Conservation (phyloP, 2,797 vertebrate species). For the Girardinus metallicus region DNA sequence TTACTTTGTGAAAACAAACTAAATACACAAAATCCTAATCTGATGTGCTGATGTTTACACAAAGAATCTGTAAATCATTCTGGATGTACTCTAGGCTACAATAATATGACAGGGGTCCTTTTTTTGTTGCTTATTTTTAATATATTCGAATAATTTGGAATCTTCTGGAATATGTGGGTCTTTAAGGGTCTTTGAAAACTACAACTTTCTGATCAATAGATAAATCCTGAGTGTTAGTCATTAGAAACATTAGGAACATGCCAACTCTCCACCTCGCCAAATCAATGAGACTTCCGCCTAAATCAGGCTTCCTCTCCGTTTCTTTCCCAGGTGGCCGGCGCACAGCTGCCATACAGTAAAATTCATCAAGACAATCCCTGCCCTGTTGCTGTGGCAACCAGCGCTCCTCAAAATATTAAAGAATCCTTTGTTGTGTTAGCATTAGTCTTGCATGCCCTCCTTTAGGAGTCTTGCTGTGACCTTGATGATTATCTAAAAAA, state of each 20-base stretch:
- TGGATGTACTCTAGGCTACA: too few species aligned
- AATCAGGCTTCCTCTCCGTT: conserved; percentile 12
- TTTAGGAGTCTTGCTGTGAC: neutral
- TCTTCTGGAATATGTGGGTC: neutral
- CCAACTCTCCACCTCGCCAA: conserved; percentile 20
- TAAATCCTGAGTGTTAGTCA: neutral
- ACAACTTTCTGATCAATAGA: neutral
- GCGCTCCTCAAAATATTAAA: conserved; percentile 33
- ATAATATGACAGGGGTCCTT: too few species aligned
- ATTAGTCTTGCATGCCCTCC: conserved; percentile 5
- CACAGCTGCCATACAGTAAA: conserved; percentile 38
- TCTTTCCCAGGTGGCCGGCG: conserved; percentile 20
- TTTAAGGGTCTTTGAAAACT: neutral
- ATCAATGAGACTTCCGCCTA: conserved; percentile 23
- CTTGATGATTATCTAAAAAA: neutral
- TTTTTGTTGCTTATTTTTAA: too few species aligned
- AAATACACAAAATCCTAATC: too few species aligned
- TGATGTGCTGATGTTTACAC: too few species aligned
- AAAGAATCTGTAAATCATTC: too few species aligned
- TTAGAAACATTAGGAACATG: neutral
- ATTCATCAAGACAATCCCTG: conserved; percentile 44
- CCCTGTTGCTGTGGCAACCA: conserved; percentile 65
- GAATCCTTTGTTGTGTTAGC: conserved; percentile 4
- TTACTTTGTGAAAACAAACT: too few species aligned
- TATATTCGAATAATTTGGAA: neutral